A percentile compares a stretch with the other conserved stretches of the same genome.
phyloP scores from a whole-genome alignment of 2,888 invertebrate genomes.

The Alloplasta piceator region DNA sequence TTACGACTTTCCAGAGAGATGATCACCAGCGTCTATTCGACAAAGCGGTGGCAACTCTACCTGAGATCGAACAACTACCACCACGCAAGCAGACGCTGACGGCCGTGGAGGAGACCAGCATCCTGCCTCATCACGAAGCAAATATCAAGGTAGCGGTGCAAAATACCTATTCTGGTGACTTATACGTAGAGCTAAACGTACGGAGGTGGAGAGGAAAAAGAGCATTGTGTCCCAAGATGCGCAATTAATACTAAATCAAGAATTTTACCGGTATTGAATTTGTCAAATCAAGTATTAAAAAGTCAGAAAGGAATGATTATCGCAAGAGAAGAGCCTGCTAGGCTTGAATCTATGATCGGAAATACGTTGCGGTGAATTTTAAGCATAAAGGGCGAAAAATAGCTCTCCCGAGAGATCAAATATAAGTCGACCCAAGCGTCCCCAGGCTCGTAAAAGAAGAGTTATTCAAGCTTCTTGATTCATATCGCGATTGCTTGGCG shows the following conservation, averaged over 20 bases:
- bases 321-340: not conserved
- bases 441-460: not conserved
- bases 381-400: not conserved
- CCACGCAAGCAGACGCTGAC: slow-evolving; percentile 35
- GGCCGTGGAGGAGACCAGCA: slow-evolving; percentile 33
- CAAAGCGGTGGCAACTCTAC: slow-evolving; percentile 28
- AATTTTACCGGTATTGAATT: slow-evolving; percentile 24
- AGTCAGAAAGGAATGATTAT: not conserved
- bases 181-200: slow-evolving; percentile 47
- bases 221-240: slow-evolving; percentile 44
- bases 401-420: slow-evolving; percentile 7
- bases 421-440: slow-evolving; percentile 1
- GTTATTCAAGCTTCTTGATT: slow-evolving; percentile 17
- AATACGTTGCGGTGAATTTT: not conserved
- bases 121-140: slow-evolving; percentile 66
- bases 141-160: slow-evolving; percentile 63
- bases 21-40: slow-evolving; percentile 46
- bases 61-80: slow-evolving; percentile 42
- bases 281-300: slow-evolving; percentile 23
- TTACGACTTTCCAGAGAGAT: too few species aligned
- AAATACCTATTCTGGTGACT: slow-evolving; percentile 43
- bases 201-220: slow-evolving; percentile 25
- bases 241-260: slow-evolving; percentile 17
- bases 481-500: slow-evolving; percentile 37
- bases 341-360: not conserved